Evolutionary conservation across 2,888 invertebrate species (phyloP), one percentile per base, ranked within the genome.

Genomic region (Diploptera punctata): DNA sequence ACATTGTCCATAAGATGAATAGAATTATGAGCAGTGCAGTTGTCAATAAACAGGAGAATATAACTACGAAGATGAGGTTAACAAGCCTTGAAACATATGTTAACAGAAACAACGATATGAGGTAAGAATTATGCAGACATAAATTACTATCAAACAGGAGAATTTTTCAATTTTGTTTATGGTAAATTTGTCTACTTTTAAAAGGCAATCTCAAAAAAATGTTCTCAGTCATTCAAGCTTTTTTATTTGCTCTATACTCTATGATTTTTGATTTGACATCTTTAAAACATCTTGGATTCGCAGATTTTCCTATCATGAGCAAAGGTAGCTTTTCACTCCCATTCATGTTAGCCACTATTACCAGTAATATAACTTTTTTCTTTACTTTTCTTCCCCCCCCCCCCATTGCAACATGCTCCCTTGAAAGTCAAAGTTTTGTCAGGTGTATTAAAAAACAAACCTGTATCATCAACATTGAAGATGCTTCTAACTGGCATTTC

Each of bases 381-480:
- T 13, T n/a, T 49, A n/a, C 18, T 49, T 18, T 49, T 49, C 49
- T 18, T 49, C 49, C 18, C 49, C 7, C 18, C n/a, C 4, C n/a
- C n/a, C n/a, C n/a, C n/a, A n/a, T n/a, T n/a, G n/a, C n/a, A 18
- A 18, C 18, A n/a, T 49, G 4, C 13, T 49, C 49, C 4, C 49
- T 49, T 49, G 49, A 49, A 49, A n/a, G 49, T n/a, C n/a, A 49
- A n/a, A 49, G 49, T 49, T 49, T 49, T 49, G 49, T n/a, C n/a
- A 5, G 13, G n/a, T 49, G 18, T 18, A 49, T 49, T 49, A 49
- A 49, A 49, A 18, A 49, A 49, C 10, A 49, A 49, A 49, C 49
- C 49, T 49, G 13, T 49, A 13, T 49, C 49, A 18, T 49, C 49
- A 49, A 49, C 18, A n/a, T 49, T 49, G 49, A 49, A 13, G n/a